These are phyloP conservation scores for Polypterus bichir DNA, from an alignment of 2,113 vertebrate genomes.

Conservation along the genomic window DNA sequence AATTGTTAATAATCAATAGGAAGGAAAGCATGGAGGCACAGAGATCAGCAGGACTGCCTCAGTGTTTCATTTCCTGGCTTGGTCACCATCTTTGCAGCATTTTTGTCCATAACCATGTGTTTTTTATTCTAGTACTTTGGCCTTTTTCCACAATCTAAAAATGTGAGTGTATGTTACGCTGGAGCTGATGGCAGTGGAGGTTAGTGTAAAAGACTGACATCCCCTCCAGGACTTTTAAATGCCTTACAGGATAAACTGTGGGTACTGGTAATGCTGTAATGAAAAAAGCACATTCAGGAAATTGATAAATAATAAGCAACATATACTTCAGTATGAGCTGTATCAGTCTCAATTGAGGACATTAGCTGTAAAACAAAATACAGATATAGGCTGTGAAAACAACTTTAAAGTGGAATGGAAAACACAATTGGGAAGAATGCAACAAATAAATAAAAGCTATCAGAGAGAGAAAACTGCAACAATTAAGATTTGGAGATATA, in stretches of 20 bases:
- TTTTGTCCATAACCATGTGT: not conserved
- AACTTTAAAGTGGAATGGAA: slow-evolving; percentile 46
- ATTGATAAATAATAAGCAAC: slow-evolving; percentile 23
- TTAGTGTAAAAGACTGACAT: not conserved
- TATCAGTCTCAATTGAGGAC: slow-evolving; percentile 16
- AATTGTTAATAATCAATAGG: no score
- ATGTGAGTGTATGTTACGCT: not conserved
- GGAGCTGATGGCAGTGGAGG: not conserved
- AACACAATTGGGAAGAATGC: slow-evolving; percentile 36
- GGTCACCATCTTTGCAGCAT: not conserved
- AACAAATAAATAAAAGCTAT: slow-evolving; percentile 15
- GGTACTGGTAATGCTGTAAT: slow-evolving; percentile 37
- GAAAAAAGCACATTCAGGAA: slow-evolving; percentile 27
- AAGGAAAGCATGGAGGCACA: no score
- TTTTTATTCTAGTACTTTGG: not conserved
- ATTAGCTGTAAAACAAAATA: slow-evolving; percentile 15
- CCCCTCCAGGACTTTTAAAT: slow-evolving; percentile 9
- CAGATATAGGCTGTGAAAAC: slow-evolving; percentile 24
- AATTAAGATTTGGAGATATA: slow-evolving; percentile 22
- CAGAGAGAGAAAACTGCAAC: slow-evolving; percentile 24
- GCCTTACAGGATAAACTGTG: slow-evolving; percentile 34
- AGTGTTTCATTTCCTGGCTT: no score
- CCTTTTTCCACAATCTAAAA: not conserved
- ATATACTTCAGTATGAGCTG: slow-evolving; percentile 27
- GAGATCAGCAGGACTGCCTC: no score